Conservation (phyloP, 2,888 invertebrate genomes). For the Ophioninae sp. region DNA sequence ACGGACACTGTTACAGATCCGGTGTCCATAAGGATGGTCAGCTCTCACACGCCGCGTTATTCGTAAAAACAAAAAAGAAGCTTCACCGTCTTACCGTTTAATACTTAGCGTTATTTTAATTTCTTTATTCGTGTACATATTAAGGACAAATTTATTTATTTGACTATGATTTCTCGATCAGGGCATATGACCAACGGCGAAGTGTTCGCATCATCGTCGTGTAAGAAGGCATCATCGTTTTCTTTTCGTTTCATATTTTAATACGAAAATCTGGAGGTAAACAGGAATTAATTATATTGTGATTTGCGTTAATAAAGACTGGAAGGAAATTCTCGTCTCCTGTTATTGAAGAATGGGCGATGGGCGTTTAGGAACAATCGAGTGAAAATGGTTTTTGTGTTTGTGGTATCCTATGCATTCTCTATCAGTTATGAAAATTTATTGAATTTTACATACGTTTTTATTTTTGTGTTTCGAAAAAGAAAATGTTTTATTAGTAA, state of each 20-base stretch:
- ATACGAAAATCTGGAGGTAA: neutral
- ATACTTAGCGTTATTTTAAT: neutral
- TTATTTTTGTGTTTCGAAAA: too few species aligned
- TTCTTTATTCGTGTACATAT: constrained; percentile 28
- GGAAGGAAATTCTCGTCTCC: neutral
- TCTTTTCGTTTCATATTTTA: constrained; percentile 10
- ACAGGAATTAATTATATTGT: constrained; percentile 21
- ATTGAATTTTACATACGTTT: too few species aligned
- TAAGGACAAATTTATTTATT: constrained; percentile 51
- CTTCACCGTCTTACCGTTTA: neutral
- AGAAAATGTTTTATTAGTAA: too few species aligned
- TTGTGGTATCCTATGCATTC: neutral
- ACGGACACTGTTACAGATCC: constrained; percentile 77
- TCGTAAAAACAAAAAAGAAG: constrained; percentile 40
- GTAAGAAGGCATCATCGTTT: constrained; percentile 33
- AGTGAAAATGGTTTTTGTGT: neutral
- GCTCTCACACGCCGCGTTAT: constrained; percentile 70
- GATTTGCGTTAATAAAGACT: constrained; percentile 43
- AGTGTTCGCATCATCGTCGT: constrained; percentile 37
- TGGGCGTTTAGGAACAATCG: neutral
- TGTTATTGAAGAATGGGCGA: neutral
- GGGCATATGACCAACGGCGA: constrained; percentile 45
- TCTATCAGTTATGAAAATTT: too few species aligned
- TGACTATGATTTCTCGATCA: constrained; percentile 50
- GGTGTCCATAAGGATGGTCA: constrained; percentile 78